Evolutionary conservation across 2,888 invertebrate genomes (phyloP).

Genomic region (Xylocampa areola): DNA sequence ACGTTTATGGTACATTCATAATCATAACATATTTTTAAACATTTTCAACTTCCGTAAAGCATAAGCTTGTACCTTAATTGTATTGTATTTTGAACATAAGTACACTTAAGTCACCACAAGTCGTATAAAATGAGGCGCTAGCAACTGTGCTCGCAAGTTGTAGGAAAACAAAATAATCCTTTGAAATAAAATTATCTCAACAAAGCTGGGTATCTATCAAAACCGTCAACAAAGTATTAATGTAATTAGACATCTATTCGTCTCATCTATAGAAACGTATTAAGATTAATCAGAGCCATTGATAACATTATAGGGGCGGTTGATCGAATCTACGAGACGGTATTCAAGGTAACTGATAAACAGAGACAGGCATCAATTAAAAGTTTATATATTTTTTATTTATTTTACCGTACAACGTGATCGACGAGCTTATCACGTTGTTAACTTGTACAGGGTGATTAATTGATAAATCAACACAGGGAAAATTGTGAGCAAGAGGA

Average conservation of each 20-base stretch:
- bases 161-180: too few species aligned
- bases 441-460: neutral
- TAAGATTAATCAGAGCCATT: conserved; percentile 15
- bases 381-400: conserved; percentile 22
- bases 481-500: too few species aligned
- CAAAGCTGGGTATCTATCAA: neutral
- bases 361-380: conserved; percentile 42
- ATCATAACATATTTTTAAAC: too few species aligned
- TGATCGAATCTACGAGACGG: conserved; percentile 7
- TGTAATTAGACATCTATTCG: conserved; percentile 5
- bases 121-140: too few species aligned
- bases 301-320: conserved; percentile 3
- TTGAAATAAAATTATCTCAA: too few species aligned
- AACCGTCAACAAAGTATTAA: neutral
- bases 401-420: conserved; percentile 10
- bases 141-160: too few species aligned
- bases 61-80: too few species aligned
- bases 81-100: too few species aligned
- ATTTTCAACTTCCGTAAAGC: too few species aligned
- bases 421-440: conserved; percentile 8
- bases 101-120: too few species aligned
- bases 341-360: conserved; percentile 30
- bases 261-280: neutral
- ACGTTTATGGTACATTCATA: too few species aligned
- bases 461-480: too few species aligned